Evolutionary conservation across 2,797 vertebrate species (phyloP), one percentile per base, ranked within the genome.

Genomic region (Gallirallus australis): DNA sequence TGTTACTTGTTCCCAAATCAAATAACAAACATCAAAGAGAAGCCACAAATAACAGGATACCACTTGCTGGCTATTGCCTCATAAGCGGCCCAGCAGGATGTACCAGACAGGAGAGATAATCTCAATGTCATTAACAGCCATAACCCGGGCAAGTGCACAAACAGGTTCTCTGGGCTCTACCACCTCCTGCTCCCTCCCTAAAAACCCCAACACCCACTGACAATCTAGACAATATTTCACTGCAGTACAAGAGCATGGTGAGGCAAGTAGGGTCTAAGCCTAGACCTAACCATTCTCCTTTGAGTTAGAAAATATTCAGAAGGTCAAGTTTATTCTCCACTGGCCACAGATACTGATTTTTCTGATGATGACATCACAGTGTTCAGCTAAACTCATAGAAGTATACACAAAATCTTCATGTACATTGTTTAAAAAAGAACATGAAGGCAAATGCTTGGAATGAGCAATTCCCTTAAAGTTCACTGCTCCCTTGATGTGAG

Each of bases 31-130:
- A 89, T 95, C 88, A 94, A 96, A 97, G 80, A 82, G 86, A 92
- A 89, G 61, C 35, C 68, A 68, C 59, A 84, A 96, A 95, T 53
- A 94, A 96, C 91, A 96, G 95, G 95, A 95, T 95, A 93, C 66
- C 7, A 0, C 83, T 93, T 89, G 88, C 91, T 93, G 81, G 59
- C 64, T 75, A 86, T 37, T 82, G 81, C 71, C 57, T 92, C 80
- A 39, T 37, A 86, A 94, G 89, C 33, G 0, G 76, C 82, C 57
- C 73, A 88, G 84, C 93, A 97, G 93, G 93, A 96, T 92, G 78
- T 17, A 89, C 53, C 77, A 89, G 75, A 35, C 68, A 90, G 90
- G 47, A 91, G 54, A 91, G 91, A 96, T 93, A 94, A 96, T 80
- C 88, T 68, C 73, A 24, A 9, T 35, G 82, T 86, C 82, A 92